Conservation (phyloP, 2,797 vertebrate species). For the Oceanodroma leucorhoa region DNA sequence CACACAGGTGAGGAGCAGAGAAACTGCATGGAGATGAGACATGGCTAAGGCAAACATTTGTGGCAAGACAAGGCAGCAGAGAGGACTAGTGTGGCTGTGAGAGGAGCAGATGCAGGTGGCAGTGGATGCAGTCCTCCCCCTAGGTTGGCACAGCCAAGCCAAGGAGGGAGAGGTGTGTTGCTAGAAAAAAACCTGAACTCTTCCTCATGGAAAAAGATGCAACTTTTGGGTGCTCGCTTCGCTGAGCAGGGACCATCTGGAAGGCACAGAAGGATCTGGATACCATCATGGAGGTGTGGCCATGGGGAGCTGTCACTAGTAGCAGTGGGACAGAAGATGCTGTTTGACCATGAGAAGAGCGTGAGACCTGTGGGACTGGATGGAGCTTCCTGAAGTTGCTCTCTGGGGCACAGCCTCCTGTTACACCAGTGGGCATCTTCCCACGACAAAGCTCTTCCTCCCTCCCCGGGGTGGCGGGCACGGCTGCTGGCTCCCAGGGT, state of each 20-base stretch:
- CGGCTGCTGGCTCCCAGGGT: fast-evolving
- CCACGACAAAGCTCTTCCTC: background rate
- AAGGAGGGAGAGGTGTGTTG: background rate
- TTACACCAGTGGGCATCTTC: background rate
- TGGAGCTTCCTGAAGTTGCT: background rate
- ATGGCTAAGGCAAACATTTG: background rate
- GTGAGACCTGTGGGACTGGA: background rate
- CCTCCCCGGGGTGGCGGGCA: fast-evolving
- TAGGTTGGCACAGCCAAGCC: background rate
- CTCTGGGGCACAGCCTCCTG: background rate
- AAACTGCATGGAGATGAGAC: background rate
- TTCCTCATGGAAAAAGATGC: background rate
- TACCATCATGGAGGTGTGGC: background rate
- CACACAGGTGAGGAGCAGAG: background rate
- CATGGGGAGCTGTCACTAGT: background rate
- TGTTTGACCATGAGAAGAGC: background rate
- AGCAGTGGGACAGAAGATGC: background rate
- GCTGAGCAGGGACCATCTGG: background rate
- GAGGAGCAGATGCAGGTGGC: background rate
- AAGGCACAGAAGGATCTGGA: background rate
- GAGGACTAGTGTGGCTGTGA: background rate
- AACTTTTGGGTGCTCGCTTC: background rate
- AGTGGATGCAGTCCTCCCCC: background rate
- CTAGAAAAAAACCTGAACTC: background rate
- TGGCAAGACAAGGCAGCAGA: background rate